Conservation (phyloP, 2,113 vertebrate species). For the Pteruthius melanotis region DNA sequence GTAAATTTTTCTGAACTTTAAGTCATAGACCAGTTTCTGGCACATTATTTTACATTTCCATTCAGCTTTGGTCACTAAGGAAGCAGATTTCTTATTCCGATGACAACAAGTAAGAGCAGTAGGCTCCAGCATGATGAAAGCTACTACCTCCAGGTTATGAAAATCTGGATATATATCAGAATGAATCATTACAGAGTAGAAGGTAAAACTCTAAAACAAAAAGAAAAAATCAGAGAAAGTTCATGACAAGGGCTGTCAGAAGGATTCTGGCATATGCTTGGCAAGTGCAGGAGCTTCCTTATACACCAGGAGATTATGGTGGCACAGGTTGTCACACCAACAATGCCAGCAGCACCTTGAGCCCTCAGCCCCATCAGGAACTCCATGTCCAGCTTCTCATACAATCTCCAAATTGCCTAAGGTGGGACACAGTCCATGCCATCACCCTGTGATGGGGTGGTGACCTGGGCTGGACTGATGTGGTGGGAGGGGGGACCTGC, state of each 20-base stretch:
- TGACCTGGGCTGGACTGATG: not conserved
- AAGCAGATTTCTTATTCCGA: not conserved
- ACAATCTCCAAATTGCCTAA: not conserved
- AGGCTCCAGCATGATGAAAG: not conserved
- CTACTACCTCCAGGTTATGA: not conserved
- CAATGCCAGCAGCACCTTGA: not conserved
- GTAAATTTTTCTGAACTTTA: not conserved
- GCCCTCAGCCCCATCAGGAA: not conserved
- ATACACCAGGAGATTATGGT: not conserved
- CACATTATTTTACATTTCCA: not conserved
- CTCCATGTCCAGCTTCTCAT: not conserved
- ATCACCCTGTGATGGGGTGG: not conserved
- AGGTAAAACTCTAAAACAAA: not conserved
- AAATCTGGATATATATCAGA: not conserved
- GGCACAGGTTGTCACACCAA: accelerated
- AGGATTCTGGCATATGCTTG: not conserved
- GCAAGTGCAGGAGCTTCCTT: not conserved
- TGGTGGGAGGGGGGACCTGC: not conserved
- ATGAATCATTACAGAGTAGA: not conserved
- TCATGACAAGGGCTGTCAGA: not conserved
- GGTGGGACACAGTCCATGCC: not conserved
- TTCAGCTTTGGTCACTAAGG: not conserved
- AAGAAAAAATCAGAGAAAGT: not conserved
- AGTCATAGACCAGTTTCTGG: not conserved
- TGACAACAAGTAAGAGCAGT: not conserved